These are phyloP conservation scores for Menidia menidia DNA, from an alignment of 2,797 vertebrate genomes.

Conservation along the genomic window DNA sequence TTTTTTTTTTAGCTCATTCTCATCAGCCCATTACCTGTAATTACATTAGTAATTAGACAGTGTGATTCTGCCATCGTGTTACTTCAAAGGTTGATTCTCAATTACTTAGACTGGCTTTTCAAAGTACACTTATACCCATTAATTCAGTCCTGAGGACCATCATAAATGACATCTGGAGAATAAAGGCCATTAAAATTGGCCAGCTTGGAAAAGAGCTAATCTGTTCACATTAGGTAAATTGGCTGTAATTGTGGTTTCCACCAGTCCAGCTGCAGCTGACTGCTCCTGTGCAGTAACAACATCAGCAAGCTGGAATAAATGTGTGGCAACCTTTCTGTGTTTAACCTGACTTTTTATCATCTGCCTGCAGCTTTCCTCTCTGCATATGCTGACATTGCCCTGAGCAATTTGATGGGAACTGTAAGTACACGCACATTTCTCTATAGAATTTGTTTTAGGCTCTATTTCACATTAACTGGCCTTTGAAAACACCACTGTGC, in stretches of 20 bases:
- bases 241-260: slow-evolving; percentile 15
- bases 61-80: not conserved
- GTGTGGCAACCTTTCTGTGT: slow-evolving; percentile 7
- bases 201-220: slow-evolving; percentile 25
- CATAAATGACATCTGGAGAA: slow-evolving; percentile 8
- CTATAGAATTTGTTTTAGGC: not conserved
- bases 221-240: slow-evolving; percentile 31
- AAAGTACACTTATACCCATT: not conserved
- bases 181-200: slow-evolving; percentile 14
- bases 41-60: not conserved
- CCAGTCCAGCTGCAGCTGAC: slow-evolving; percentile 1
- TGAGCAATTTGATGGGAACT: slow-evolving; percentile 78
- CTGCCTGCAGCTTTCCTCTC: slow-evolving; percentile 76
- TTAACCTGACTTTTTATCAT: slow-evolving; percentile 22
- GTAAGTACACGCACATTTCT: slow-evolving; percentile 64
- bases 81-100: not conserved
- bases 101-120: not conserved
- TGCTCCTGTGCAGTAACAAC: not conserved
- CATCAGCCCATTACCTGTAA: not conserved
- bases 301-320: slow-evolving; percentile 9
- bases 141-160: not conserved
- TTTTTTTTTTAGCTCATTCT: no score
- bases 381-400: slow-evolving; percentile 78
- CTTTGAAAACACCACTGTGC: no score
- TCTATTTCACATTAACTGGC: no score